These are phyloP conservation scores for Parnassius orleans DNA, from an alignment of 2,888 invertebrate species.

Conservation along the genomic window DNA sequence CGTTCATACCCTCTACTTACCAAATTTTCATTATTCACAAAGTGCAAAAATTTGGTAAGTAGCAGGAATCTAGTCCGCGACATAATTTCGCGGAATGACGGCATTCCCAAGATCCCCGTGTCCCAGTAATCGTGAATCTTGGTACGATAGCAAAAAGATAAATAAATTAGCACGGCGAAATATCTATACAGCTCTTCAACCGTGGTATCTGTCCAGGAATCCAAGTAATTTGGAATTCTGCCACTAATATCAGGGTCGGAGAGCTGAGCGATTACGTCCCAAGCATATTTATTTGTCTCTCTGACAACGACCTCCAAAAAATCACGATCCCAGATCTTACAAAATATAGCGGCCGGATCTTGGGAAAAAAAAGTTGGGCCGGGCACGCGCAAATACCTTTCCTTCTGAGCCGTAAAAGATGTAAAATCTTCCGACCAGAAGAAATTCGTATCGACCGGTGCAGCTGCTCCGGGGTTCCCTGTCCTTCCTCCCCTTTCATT, in stretches of 20 bases:
- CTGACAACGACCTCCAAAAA: neutral
- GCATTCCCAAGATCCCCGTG: neutral
- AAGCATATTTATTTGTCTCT: neutral
- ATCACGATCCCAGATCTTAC: neutral
- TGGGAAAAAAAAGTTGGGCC: neutral
- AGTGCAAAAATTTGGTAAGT: neutral
- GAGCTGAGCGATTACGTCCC: neutral
- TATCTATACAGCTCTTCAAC: conserved; percentile 3
- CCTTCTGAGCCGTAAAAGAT: neutral
- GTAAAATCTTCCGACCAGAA: conserved; percentile 3
- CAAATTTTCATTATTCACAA: neutral
- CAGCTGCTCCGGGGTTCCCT: no score
- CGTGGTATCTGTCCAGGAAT: neutral
- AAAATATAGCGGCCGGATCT: neutral
- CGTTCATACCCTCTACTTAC: neutral
- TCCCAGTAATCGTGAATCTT: neutral
- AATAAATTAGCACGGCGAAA: neutral
- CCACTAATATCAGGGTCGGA: neutral
- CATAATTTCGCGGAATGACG: neutral
- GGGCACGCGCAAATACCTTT: neutral
- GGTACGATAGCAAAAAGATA: neutral
- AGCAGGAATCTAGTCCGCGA: neutral
- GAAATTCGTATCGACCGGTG: neutral
- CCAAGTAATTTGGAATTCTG: neutral
- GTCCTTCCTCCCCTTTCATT: no score